Base-by-base conservation (phyloP, 2,888 invertebrate species). In the Entomobrya multifasciata region DNA sequence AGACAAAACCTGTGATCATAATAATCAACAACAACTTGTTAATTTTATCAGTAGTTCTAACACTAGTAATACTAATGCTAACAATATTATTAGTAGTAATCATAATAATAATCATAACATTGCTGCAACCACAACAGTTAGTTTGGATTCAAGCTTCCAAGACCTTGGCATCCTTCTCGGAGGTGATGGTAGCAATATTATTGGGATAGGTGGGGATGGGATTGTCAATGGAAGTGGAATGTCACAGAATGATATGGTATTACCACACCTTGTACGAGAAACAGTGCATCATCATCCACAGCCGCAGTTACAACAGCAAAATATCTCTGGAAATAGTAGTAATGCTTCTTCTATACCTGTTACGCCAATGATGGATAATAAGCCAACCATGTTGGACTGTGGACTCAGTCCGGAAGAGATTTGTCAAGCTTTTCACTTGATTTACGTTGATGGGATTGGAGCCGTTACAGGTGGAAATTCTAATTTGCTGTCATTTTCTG, bases 1-100 rank as follows among this genome's bases (percentile, higher is more conserved):
- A 85, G 85, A 85, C 85, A 85, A 65, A 72, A 57, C 30, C 76
- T 85, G 85, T 85, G 85, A 85, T 85, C 77, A 79, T 79, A 62
- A 65, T 44, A 49, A 49, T 65, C 49, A 36, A 65, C 65, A 70
- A 22, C 22, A 47, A 25, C 25, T 77, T 36, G 22, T 30, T 60
- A 60, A 44, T 41, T 25, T n/a, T 60, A 20, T 17, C 41, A 44
- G 15, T 55, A 79, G n/a, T n/a, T n/a, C 10, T 65, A 79, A 49
- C 52, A n/a, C 27, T 67, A 11, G 17, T 65, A 55, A 36, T 49
- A 57, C 49, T 79, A 65, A 47, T 5, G 8, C 65, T 79, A 49
- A 67, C 65, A 76, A 57, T 13, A 22, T 41, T 41, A 72, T 8
- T 47, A 49, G 11, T 49, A 72, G 72, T 47, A 49, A 49, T 72